Conservation (phyloP, 2,113 vertebrate species). For the Promerops cafer region DNA sequence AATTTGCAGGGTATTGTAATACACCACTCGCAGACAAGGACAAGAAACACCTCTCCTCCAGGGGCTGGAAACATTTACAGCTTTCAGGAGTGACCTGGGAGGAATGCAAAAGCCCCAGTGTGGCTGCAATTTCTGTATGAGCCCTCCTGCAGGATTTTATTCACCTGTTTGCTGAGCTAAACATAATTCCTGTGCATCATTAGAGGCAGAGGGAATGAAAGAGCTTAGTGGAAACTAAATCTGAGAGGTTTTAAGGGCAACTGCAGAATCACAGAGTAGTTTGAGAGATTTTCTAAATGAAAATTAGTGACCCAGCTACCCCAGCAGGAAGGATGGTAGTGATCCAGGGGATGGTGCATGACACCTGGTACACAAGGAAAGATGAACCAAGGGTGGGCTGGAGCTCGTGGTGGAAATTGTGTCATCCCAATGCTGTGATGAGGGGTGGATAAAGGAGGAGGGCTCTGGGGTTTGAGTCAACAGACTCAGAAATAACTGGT, state of each 20-base stretch:
- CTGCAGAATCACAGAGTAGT: background rate
- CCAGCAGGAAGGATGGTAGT: background rate
- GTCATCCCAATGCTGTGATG: accelerated
- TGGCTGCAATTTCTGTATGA: background rate
- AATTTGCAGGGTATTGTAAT: background rate
- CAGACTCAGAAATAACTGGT: background rate
- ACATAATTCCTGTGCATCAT: background rate
- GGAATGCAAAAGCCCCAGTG: background rate
- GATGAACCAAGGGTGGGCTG: background rate
- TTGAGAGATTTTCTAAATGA: background rate
- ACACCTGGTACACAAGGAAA: background rate
- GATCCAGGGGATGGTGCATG: accelerated
- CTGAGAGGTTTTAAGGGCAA: background rate
- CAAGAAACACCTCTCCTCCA: background rate
- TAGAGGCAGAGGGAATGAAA: background rate
- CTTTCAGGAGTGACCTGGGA: background rate
- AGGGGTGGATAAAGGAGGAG: background rate
- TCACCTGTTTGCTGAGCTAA: background rate
- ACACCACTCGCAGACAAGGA: background rate
- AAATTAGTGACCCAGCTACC: background rate
- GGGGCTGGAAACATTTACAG: background rate
- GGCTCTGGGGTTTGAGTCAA: background rate
- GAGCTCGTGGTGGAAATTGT: accelerated
- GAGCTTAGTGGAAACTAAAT: background rate
- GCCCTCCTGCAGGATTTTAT: background rate